Percentiles rank a stretch among this genome's conserved stretches.
These are phyloP conservation scores for Dallia pectoralis DNA, from an alignment of 2,797 vertebrate genomes.

Conservation along the genomic window DNA sequence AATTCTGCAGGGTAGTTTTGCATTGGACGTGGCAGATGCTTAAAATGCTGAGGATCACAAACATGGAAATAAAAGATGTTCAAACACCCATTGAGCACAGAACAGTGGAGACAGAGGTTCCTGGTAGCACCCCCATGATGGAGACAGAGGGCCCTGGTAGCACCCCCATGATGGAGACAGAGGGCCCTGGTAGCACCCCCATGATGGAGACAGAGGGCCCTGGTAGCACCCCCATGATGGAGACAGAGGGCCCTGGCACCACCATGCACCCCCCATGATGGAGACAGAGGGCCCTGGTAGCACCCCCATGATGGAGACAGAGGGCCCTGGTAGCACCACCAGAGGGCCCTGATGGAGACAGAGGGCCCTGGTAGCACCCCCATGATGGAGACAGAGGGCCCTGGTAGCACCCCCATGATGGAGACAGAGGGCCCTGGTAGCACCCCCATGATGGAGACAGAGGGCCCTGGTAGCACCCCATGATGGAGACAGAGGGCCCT, in stretches of 20 bases:
- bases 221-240: not conserved
- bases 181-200: not conserved
- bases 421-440: not conserved
- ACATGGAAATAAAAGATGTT: slow-evolving; percentile 7
- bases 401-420: not conserved
- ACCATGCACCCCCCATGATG: not conserved
- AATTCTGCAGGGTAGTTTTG: slow-evolving; percentile 5
- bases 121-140: not conserved
- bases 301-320: not conserved
- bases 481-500: not conserved
- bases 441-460: not conserved
- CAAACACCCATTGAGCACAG: not conserved
- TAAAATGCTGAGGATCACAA: slow-evolving; percentile 27
- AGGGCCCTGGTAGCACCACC: not conserved
- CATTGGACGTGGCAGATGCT: slow-evolving; percentile 16
- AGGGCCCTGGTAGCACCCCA: too few relatives aligned
- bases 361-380: not conserved
- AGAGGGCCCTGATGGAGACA: not conserved
- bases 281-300: not conserved
- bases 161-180: not conserved
- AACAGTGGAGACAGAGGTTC: not conserved
- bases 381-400: not conserved
- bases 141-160: not conserved
- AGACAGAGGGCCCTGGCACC: not conserved
- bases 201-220: not conserved